These are phyloP conservation scores for Platygyra sinensis DNA, from an alignment of 64 coral and sea anemone species.

Conservation along the genomic window DNA sequence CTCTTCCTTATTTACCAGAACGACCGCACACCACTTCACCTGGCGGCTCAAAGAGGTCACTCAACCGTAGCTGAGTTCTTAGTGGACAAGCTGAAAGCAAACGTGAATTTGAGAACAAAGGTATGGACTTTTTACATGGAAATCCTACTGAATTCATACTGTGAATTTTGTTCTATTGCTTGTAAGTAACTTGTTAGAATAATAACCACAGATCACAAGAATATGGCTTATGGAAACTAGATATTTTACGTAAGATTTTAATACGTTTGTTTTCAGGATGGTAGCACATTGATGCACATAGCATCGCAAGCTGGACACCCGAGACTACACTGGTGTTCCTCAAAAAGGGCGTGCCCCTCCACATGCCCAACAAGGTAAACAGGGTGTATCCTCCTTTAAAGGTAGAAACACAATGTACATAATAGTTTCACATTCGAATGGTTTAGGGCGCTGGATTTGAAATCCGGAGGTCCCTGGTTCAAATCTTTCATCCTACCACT, in stretches of 20 bases:
- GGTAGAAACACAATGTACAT: too few relatives aligned
- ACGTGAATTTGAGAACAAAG: slow-evolving; percentile 92
- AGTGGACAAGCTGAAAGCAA: slow-evolving; percentile 88
- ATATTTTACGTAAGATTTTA: background rate
- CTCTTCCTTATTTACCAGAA: slow-evolving; percentile 27
- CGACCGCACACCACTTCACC: slow-evolving; percentile 85
- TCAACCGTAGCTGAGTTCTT: slow-evolving; percentile 74
- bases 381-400: too few relatives aligned
- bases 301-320: slow-evolving; percentile 90
- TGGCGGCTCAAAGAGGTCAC: slow-evolving; percentile 82
- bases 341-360: slow-evolving; percentile 92
- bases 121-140: slow-evolving; percentile 4
- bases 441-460: too few relatives aligned
- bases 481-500: too few relatives aligned
- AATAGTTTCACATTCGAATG: too few relatives aligned
- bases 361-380: slow-evolving; percentile 97
- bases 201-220: too few relatives aligned
- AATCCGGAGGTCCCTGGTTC: too few relatives aligned
- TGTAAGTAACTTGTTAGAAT: too few relatives aligned
- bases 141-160: background rate
- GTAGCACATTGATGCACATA: slow-evolving; percentile 91
- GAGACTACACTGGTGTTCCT: slow-evolving; percentile 90
- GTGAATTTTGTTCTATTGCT: too few relatives aligned
- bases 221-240: too few relatives aligned
- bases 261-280: slow-evolving; percentile 48